Conservation (phyloP, 2,113 vertebrate species). For the Arenaria interpres region DNA sequence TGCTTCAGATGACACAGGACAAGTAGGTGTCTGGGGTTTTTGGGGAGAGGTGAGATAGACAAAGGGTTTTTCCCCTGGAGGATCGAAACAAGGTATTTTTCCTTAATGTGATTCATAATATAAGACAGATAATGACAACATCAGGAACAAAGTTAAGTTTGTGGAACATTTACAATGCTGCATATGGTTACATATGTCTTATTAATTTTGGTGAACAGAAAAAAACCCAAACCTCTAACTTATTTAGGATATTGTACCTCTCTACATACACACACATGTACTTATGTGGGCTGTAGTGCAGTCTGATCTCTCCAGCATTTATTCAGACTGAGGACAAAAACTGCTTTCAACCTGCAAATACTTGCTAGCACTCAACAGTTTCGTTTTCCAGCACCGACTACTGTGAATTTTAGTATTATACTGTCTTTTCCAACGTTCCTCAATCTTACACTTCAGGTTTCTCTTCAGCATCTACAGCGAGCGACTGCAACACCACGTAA, state of each 20-base stretch:
- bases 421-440: not conserved
- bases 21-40: slow-evolving; percentile 38
- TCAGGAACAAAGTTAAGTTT: not conserved
- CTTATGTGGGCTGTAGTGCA: not conserved
- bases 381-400: not conserved
- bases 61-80: slow-evolving; percentile 45
- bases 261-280: not conserved
- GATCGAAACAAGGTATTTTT: slow-evolving; percentile 18
- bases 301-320: not conserved
- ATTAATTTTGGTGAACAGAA: not conserved
- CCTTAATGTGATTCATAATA: not conserved
- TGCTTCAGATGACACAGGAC: slow-evolving; percentile 28
- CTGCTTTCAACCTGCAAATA: not conserved
- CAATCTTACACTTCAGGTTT: not conserved
- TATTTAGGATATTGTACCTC: not conserved
- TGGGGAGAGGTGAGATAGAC: not conserved
- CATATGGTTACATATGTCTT: not conserved
- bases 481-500: not conserved
- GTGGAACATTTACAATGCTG: not conserved
- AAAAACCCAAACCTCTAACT: not conserved
- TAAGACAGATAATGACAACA: not conserved
- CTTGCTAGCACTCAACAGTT: not conserved
- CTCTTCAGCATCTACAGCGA: not conserved
- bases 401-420: not conserved
- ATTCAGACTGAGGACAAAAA: not conserved